A percentile compares a stretch with the other conserved stretches of the same genome.
Evolutionary conservation across 2,797 vertebrate species (phyloP).

Genomic region (Uromys caudimaculatus): DNA sequence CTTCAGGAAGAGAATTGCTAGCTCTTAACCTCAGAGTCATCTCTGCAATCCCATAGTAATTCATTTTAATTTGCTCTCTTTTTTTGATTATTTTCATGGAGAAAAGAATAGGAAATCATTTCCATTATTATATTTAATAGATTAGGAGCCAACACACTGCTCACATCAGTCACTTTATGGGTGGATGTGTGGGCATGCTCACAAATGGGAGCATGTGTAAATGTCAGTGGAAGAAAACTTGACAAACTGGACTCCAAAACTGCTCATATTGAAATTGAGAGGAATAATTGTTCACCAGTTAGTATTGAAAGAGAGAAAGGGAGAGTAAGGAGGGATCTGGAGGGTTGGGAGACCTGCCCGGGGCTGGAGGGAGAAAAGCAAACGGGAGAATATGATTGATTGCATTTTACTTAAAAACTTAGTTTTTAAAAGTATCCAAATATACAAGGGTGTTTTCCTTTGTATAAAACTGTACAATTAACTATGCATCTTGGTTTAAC

Average conservation of each 20-base stretch:
- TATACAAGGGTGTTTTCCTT: neutral
- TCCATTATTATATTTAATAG: slow-evolving; percentile 19
- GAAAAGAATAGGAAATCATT: neutral
- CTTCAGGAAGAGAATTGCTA: neutral
- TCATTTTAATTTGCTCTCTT: neutral
- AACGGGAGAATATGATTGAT: too few species aligned
- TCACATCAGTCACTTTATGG: slow-evolving; percentile 33
- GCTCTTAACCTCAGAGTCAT: neutral
- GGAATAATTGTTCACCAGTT: neutral
- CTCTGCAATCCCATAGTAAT: neutral
- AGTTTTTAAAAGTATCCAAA: neutral
- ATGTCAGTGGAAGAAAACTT: neutral
- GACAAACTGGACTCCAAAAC: slow-evolving; percentile 49
- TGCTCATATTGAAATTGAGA: neutral
- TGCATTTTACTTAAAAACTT: neutral
- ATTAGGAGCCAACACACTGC: neutral
- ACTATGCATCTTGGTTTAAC: neutral
- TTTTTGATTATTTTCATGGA: neutral
- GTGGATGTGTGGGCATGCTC: accelerated
- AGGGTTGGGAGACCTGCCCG: too few species aligned
- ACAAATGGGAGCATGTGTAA: neutral
- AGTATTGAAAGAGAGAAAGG: neutral
- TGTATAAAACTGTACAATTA: neutral
- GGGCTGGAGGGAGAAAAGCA: neutral
- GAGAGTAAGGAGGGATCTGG: neutral